Evolutionary conservation across 2,113 vertebrate species (phyloP), one percentile per base, ranked within the genome.

Genomic region (Etheostoma spectabile): DNA sequence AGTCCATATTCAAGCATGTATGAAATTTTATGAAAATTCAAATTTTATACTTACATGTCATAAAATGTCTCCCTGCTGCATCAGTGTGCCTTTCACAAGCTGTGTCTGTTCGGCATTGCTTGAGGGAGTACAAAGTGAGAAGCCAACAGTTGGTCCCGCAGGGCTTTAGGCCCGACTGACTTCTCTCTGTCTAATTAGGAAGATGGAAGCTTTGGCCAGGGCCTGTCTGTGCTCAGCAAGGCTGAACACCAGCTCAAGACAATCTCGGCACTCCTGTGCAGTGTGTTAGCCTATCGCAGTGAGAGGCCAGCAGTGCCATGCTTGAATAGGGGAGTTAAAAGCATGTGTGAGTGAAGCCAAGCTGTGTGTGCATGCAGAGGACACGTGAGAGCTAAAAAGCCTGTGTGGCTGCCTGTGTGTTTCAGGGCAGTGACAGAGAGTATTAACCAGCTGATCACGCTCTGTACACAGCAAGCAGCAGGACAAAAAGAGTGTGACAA

Each of bases 401-500:
- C 64, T 87, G 71, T 85, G 59, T 55, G 42, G 27, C n/a, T 83
- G 51, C 76, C 76, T 68, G 62, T 91, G 79, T 89, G 65, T 95
- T 93, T 42, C 93, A 99, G 99, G 94, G 97, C 99, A n/a, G 99
- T 99, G 91, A 99, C 99, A 0, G 99, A 99, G 93, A 99, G 99
- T 84, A 99, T 99, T 93, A 99, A 99, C 90, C 98, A 99, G 91
- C 96, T 99, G 79, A 99, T 99, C 94, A 99, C 97, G 0, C 91
- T 99, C 90, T 99, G 98, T 65, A 99, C 98, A n/a, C 99, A 99
- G 82, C 99, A 99, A 90, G 99, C 99, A 48, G 98, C 99, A 0
- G 99, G 99, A 75, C 99, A 99, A 94, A 99, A 97, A 90, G 99
- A 99, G 90, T 99, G 99, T 91, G 99, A 99, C 89, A 99, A 99